Conservation (phyloP, 2,113 vertebrate genomes). For the Siniperca chuatsi region DNA sequence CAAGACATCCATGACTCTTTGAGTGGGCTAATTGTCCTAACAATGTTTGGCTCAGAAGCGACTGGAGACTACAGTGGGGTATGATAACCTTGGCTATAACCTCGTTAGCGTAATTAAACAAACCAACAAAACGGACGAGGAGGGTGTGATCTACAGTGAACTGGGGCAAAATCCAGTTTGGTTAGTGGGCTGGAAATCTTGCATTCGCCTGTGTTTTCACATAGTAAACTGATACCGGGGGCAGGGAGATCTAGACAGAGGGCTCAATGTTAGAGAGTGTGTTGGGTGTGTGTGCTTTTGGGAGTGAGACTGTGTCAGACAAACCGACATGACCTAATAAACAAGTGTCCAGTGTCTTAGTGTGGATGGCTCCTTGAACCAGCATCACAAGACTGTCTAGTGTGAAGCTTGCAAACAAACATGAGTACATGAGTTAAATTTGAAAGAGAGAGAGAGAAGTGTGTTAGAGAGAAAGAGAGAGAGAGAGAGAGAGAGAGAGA, state of each 20-base stretch:
- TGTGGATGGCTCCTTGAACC: conserved; percentile 44
- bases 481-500: not conserved
- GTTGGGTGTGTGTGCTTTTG: conserved; percentile 30
- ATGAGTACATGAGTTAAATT: conserved; percentile 45
- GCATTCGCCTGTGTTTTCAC: conserved; percentile 10
- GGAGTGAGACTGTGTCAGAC: conserved; percentile 47
- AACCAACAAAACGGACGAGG: conserved; percentile 51
- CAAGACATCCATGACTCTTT: conserved; percentile 65
- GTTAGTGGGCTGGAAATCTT: conserved; percentile 2
- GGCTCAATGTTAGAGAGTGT: conserved; percentile 46
- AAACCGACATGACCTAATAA: conserved; percentile 44
- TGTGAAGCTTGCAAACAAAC: conserved; percentile 59
- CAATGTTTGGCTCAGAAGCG: conserved; percentile 55
- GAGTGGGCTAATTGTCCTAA: conserved; percentile 73
- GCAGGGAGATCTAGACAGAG: conserved; percentile 29
- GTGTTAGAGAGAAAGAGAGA: not conserved
- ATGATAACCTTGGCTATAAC: conserved; percentile 70
- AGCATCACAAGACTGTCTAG: conserved; percentile 63
- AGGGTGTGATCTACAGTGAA: conserved; percentile 37
- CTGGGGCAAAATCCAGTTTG: conserved; percentile 3
- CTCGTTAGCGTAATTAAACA: conserved; percentile 70
- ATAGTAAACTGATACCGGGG: conserved; percentile 24
- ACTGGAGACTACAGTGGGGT: conserved; percentile 47
- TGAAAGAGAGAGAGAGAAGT: not conserved
- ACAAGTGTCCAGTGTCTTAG: conserved; percentile 66